Evolutionary conservation across 2,113 vertebrate species (phyloP).

Genomic region (Hydrochoerus hydrochaeris): DNA sequence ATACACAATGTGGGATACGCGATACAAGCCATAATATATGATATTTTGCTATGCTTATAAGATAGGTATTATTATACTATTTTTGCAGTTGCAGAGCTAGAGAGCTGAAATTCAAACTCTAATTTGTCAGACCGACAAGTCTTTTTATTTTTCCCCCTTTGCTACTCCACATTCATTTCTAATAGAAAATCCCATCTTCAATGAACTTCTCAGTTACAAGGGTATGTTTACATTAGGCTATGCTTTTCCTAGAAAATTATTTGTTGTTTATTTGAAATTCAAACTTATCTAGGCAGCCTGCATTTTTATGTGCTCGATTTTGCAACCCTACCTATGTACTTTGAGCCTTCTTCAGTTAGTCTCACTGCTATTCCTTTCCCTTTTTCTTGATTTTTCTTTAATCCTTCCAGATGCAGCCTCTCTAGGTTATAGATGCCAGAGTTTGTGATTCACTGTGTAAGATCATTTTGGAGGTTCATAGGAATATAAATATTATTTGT

Average conservation of each 20-base stretch:
- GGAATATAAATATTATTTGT: not conserved
- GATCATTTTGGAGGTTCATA: not conserved
- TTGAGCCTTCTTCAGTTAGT: not conserved
- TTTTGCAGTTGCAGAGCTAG: not conserved
- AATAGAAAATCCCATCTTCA: not conserved
- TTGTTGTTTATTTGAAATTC: not conserved
- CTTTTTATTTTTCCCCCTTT: not conserved
- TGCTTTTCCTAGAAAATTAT: not conserved
- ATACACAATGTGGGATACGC: too few species aligned
- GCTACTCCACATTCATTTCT: not conserved
- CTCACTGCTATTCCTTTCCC: not conserved
- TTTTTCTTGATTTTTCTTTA: not conserved
- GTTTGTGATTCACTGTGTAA: not conserved
- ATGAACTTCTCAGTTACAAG: slow-evolving; percentile 2
- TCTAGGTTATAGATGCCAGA: not conserved
- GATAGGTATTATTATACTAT: not conserved
- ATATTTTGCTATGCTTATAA: not conserved
- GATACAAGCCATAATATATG: too few species aligned
- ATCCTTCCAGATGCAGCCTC: not conserved
- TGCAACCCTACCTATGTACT: not conserved
- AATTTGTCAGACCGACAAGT: not conserved
- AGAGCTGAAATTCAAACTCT: not conserved
- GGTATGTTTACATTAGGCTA: not conserved
- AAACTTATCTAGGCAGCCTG: not conserved
- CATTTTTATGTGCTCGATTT: not conserved